Percentiles rank a stretch among this genome's conserved stretches.
phyloP scores from a whole-genome alignment of 2,888 invertebrate species.

The Coelopa pilipes region DNA sequence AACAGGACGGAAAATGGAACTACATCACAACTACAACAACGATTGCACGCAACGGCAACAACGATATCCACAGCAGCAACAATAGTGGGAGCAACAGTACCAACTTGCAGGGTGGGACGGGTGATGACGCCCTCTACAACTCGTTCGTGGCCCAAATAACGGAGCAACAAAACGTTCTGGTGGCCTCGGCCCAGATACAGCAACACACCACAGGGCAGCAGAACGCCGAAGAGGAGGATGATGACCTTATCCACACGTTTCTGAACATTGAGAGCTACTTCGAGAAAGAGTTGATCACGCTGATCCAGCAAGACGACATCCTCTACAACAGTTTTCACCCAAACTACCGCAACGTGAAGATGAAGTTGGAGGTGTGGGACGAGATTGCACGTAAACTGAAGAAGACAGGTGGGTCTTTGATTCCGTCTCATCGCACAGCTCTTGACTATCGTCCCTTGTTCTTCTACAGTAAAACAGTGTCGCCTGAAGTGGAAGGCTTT shows the following conservation, averaged over 20 bases:
- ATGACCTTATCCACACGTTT: constrained; percentile 63
- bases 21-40: constrained; percentile 51
- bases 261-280: constrained; percentile 64
- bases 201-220: constrained; percentile 31
- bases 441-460: background rate
- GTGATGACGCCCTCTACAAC: constrained; percentile 54
- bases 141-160: constrained; percentile 51
- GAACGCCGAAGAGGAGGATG: constrained; percentile 58
- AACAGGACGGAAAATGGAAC: constrained; percentile 54
- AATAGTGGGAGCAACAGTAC: constrained; percentile 42
- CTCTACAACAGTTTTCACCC: constrained; percentile 59
- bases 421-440: too few species aligned
- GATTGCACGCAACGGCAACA: constrained; percentile 34
- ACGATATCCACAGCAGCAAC: constrained; percentile 33
- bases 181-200: constrained; percentile 32
- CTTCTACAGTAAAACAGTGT: constrained; percentile 57
- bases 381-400: constrained; percentile 63
- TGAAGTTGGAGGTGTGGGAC: constrained; percentile 61
- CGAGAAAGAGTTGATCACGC: constrained; percentile 60
- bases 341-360: constrained; percentile 60
- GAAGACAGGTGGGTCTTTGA: constrained; percentile 52
- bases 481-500: constrained; percentile 64
- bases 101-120: constrained; percentile 21
- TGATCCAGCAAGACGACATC: constrained; percentile 59
- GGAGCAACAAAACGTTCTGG: constrained; percentile 22